phyloP scores from a whole-genome alignment of 1,140 invertebrate species.

The Platyura marginata region DNA sequence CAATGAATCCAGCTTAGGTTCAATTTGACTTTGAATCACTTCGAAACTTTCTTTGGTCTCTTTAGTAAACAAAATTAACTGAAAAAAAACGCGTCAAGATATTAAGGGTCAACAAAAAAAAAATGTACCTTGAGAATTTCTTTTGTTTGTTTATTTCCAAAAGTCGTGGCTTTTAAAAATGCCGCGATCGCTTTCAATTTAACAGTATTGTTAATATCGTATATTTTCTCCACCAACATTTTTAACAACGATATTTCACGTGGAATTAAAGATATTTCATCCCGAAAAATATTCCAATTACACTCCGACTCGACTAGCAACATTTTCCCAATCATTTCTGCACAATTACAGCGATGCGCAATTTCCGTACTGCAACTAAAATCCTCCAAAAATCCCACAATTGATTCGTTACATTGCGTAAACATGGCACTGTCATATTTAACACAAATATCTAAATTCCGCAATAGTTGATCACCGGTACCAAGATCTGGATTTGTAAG shows the following conservation, averaged over 20 bases:
- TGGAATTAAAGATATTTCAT: slow-evolving; percentile 18
- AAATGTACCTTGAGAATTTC: too few relatives aligned
- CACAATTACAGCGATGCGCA: slow-evolving; percentile 11
- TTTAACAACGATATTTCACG: slow-evolving; percentile 14
- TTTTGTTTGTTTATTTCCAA: not conserved
- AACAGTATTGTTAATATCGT: slow-evolving; percentile 15
- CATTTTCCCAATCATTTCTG: slow-evolving; percentile 16
- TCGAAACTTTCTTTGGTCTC: too few relatives aligned
- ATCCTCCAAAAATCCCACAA: slow-evolving; percentile 12
- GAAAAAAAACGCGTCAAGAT: not conserved
- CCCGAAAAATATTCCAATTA: slow-evolving; percentile 18
- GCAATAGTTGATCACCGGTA: slow-evolving; percentile 9
- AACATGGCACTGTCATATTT: slow-evolving; percentile 21
- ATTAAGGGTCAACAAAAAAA: not conserved
- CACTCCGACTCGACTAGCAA: slow-evolving; percentile 16
- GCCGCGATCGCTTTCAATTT: slow-evolving; percentile 18
- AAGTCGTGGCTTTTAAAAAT: slow-evolving; percentile 3
- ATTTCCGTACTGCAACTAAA: slow-evolving; percentile 13
- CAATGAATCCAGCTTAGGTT: too few relatives aligned
- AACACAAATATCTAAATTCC: slow-evolving; percentile 18
- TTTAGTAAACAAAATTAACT: too few relatives aligned
- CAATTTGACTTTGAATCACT: too few relatives aligned
- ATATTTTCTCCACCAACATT: slow-evolving; percentile 13
- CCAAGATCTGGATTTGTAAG: not conserved
- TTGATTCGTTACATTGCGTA: slow-evolving; percentile 18